Evolutionary conservation across 2,888 invertebrate species (phyloP).

Genomic region (Microchrysa polita): DNA sequence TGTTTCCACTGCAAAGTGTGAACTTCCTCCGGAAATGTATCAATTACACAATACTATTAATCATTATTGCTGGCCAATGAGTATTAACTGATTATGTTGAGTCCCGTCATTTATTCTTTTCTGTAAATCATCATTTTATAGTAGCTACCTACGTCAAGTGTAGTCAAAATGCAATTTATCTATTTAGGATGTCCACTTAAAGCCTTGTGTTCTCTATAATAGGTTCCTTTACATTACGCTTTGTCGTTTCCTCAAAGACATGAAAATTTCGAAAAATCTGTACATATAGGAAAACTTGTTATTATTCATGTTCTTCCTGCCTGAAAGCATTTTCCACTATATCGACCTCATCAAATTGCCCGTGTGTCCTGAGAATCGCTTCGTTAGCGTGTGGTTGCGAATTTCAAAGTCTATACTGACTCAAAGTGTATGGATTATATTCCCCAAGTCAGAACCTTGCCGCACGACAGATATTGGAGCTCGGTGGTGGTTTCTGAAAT

Average conservation of each 20-base stretch:
- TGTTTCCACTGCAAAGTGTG: too few species aligned
- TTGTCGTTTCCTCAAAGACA: slow-evolving; percentile 8
- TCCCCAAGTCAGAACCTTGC: slow-evolving; percentile 12
- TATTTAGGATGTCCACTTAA: neutral
- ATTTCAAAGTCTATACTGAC: neutral
- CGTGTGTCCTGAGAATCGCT: slow-evolving; percentile 21
- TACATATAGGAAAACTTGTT: slow-evolving; percentile 43
- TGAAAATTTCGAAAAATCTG: slow-evolving; percentile 36
- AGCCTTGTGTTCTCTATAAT: slow-evolving; percentile 2
- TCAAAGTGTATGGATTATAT: neutral
- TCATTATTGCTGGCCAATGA: too few species aligned
- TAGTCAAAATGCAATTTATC: too few species aligned
- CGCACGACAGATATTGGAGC: slow-evolving; percentile 32
- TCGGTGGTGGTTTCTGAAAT: slow-evolving; percentile 40
- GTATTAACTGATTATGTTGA: too few species aligned
- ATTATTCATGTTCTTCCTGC: slow-evolving; percentile 32
- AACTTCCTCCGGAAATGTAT: too few species aligned
- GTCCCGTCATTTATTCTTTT: too few species aligned
- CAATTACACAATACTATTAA: too few species aligned
- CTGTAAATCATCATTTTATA: too few species aligned
- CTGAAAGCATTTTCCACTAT: slow-evolving; percentile 39
- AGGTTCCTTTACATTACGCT: too few species aligned
- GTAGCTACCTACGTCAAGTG: too few species aligned
- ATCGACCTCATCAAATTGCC: neutral
- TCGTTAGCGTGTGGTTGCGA: slow-evolving; percentile 34